A percentile compares a stretch with the other conserved stretches of the same genome.
These are phyloP conservation scores for Aviceda leuphotes DNA, from an alignment of 2,797 vertebrate species.

Conservation along the genomic window DNA sequence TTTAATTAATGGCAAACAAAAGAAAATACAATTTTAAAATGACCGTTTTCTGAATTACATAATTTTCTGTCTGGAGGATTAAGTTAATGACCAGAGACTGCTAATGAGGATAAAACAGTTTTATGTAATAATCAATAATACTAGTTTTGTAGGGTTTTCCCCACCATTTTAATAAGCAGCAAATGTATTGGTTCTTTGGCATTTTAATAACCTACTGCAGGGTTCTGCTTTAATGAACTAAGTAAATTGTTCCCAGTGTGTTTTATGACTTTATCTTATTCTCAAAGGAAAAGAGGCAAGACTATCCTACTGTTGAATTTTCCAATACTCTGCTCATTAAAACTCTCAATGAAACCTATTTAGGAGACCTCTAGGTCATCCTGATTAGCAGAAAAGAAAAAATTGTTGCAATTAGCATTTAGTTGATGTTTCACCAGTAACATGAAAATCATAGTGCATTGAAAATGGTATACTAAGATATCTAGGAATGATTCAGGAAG, in stretches of 20 bases:
- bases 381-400: constrained; percentile 85
- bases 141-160: constrained; percentile 51
- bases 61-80: constrained; percentile 54
- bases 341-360: constrained; percentile 68
- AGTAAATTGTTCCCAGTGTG: constrained; percentile 78
- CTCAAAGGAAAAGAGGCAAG: constrained; percentile 80
- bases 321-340: constrained; percentile 81
- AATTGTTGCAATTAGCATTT: constrained; percentile 86
- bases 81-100: constrained; percentile 57
- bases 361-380: constrained; percentile 83
- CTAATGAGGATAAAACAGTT: constrained; percentile 56
- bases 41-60: not conserved
- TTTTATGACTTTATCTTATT: constrained; percentile 73
- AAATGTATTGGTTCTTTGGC: constrained; percentile 76
- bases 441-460: constrained; percentile 74
- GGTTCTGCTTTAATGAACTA: constrained; percentile 82
- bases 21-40: constrained; percentile 39
- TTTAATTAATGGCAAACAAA: constrained; percentile 58
- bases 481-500: not conserved
- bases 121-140: constrained; percentile 55
- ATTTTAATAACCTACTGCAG: constrained; percentile 74
- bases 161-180: constrained; percentile 81
- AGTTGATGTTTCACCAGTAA: constrained; percentile 83
- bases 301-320: constrained; percentile 70
- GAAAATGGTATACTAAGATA: not conserved